Conservation (phyloP, 2,113 vertebrate genomes). For the Odobenus rosmarus region DNA sequence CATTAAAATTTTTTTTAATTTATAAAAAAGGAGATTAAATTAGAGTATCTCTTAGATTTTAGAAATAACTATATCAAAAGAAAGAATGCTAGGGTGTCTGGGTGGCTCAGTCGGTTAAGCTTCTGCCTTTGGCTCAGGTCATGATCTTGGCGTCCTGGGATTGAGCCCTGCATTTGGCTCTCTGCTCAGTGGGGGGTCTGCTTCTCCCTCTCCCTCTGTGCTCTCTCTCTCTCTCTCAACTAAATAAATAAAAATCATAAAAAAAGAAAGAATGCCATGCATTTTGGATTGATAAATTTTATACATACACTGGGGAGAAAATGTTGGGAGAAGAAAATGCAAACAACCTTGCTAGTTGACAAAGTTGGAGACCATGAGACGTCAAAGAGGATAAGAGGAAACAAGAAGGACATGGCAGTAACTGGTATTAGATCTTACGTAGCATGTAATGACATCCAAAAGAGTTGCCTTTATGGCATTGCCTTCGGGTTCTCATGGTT, state of each 20-base stretch:
- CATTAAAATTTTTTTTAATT: background rate
- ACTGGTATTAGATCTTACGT: background rate
- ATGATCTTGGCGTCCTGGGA: background rate
- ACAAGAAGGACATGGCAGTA: background rate
- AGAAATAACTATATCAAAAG: background rate
- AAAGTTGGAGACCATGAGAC: background rate
- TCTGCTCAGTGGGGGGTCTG: background rate
- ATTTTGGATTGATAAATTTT: background rate
- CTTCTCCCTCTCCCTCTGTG: background rate
- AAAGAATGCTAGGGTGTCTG: background rate
- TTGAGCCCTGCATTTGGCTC: accelerated
- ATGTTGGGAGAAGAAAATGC: background rate
- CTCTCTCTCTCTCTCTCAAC: background rate
- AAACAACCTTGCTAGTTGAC: background rate
- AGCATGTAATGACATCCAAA: background rate
- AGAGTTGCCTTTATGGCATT: background rate
- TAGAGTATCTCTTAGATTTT: background rate
- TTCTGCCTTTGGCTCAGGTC: background rate
- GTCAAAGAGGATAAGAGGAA: background rate
- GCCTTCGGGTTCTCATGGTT: background rate
- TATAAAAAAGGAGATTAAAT: background rate
- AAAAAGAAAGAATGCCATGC: background rate
- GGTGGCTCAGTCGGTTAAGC: background rate
- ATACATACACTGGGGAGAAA: background rate
- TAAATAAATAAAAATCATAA: background rate